Conservation (phyloP, 2,888 invertebrate genomes). For the Morpho achilles region DNA sequence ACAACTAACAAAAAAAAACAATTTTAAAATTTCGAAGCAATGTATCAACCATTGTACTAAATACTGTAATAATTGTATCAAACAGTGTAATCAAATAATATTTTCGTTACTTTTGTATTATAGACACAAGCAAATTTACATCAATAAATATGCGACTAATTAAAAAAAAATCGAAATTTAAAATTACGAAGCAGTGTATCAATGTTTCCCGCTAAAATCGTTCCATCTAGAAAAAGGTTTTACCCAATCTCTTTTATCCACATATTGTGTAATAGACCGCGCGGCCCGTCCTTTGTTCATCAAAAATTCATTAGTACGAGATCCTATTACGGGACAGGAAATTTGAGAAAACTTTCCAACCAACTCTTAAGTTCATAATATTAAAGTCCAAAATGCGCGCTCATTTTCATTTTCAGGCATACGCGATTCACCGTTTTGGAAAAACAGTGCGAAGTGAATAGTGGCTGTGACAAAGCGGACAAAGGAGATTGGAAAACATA, state of each 20-base stretch:
- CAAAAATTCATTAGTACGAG: constrained; percentile 28
- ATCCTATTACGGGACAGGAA: constrained; percentile 21
- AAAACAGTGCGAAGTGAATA: constrained; percentile 29
- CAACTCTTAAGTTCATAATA: background rate
- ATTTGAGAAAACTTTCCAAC: constrained; percentile 1
- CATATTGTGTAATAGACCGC: constrained; percentile 17
- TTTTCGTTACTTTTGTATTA: too few species aligned
- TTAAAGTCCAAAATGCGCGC: constrained; percentile 7
- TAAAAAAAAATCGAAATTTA: background rate
- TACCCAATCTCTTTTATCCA: constrained; percentile 14
- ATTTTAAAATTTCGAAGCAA: too few species aligned
- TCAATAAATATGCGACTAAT: too few species aligned
- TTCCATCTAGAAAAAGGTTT: background rate
- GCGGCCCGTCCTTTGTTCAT: constrained; percentile 22
- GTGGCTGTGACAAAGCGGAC: constrained; percentile 26
- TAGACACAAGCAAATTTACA: too few species aligned
- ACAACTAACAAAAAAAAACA: too few species aligned
- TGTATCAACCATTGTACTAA: too few species aligned
- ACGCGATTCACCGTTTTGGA: constrained; percentile 24
- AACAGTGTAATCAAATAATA: too few species aligned
- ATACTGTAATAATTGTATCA: too few species aligned
- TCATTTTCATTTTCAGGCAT: background rate
- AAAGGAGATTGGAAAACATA: constrained; percentile 34
- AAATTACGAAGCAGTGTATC: background rate
- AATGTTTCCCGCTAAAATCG: constrained; percentile 1